A percentile compares a stretch with the other conserved stretches of the same genome.
These are phyloP conservation scores for Drosophila insularis DNA, from an alignment of 1,140 invertebrate genomes.

Conservation along the genomic window DNA sequence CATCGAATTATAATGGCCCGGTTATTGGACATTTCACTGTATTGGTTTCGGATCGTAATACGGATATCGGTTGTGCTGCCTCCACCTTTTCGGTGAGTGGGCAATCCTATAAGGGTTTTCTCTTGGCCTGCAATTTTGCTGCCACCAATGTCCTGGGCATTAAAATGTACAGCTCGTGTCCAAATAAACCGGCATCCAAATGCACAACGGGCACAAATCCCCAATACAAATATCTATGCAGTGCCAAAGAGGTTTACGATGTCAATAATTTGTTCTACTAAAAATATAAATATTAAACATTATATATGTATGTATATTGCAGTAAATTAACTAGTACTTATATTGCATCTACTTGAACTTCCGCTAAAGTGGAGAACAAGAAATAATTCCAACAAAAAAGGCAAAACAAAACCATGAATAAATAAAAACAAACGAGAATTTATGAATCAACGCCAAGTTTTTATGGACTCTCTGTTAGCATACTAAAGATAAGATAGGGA, in stretches of 20 bases:
- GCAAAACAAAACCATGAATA: neutral
- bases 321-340: constrained; percentile 5
- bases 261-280: constrained; percentile 58
- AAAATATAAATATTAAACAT: too few species aligned
- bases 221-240: constrained; percentile 59
- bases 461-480: neutral
- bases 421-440: neutral
- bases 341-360: neutral
- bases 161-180: constrained; percentile 61
- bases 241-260: constrained; percentile 65
- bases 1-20: constrained; percentile 45
- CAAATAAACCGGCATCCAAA: constrained; percentile 39
- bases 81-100: constrained; percentile 48
- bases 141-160: constrained; percentile 62
- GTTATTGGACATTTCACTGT: constrained; percentile 76
- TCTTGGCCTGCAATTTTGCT: constrained; percentile 72
- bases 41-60: constrained; percentile 67
- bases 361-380: neutral
- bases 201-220: constrained; percentile 68
- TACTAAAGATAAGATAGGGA: neutral
- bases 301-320: too few species aligned
- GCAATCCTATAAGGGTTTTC: constrained; percentile 49
- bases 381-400: neutral
- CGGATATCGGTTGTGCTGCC: constrained; percentile 65
- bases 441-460: constrained; percentile 1